A percentile compares a stretch with the other conserved stretches of the same genome.
phyloP scores from a whole-genome alignment of 2,888 invertebrate genomes.

The Timandra comae region DNA sequence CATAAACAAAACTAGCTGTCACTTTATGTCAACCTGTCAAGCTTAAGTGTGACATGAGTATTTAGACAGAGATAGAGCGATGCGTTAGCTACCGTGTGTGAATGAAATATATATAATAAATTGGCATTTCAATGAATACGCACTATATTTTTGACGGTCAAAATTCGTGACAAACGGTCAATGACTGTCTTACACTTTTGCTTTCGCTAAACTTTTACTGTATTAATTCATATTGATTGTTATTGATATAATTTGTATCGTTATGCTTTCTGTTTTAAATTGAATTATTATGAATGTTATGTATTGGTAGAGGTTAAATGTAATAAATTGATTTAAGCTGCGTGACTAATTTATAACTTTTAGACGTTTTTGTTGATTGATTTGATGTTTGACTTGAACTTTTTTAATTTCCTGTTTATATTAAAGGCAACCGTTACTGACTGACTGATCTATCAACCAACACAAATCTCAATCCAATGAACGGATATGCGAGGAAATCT shows the following conservation, averaged over 20 bases:
- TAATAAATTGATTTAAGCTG: too few relatives aligned
- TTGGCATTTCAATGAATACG: conserved; percentile 21
- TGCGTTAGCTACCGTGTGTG: conserved; percentile 18
- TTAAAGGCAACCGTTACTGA: too few relatives aligned
- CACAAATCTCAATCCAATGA: too few relatives aligned
- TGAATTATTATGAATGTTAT: conserved; percentile 1
- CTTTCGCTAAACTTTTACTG: conserved; percentile 48
- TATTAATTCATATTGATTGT: conserved; percentile 23
- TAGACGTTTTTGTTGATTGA: too few relatives aligned
- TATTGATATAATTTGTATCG: conserved; percentile 20
- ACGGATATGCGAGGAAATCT: too few relatives aligned
- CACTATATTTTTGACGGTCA: conserved; percentile 27
- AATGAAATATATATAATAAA: conserved; percentile 18
- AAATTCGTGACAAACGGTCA: conserved; percentile 40
- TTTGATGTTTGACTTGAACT: too few relatives aligned
- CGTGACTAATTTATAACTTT: too few relatives aligned
- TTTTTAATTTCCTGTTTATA: too few relatives aligned
- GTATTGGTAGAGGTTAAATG: too few relatives aligned
- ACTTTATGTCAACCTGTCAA: conserved; percentile 33
- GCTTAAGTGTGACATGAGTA: conserved; percentile 19
- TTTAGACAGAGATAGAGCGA: conserved; percentile 24
- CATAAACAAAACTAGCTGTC: conserved; percentile 15
- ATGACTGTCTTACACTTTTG: conserved; percentile 46
- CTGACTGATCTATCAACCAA: too few relatives aligned
- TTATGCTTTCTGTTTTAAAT: background rate